phyloP scores from a whole-genome alignment of 2,113 vertebrate species.

The Lasiurus cinereus region DNA sequence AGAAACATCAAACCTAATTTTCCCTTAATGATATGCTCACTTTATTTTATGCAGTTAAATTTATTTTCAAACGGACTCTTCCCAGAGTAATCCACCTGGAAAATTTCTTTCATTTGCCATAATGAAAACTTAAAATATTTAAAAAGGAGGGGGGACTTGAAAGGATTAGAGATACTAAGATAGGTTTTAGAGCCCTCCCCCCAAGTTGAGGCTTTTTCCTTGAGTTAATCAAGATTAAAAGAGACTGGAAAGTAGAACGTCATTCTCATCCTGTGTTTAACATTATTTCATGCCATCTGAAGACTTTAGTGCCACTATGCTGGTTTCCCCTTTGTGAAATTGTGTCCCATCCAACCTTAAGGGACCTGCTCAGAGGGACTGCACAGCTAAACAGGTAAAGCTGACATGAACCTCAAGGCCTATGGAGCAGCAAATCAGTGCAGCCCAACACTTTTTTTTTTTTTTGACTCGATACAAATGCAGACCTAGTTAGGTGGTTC shows the following conservation, averaged over 20 bases:
- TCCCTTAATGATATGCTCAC: neutral
- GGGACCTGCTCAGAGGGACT: neutral
- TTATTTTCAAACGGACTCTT: conserved; percentile 41
- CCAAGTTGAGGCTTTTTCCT: neutral
- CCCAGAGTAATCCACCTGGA: neutral
- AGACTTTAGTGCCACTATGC: neutral
- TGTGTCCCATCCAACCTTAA: neutral
- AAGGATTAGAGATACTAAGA: neutral
- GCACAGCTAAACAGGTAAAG: neutral
- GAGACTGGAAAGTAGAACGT: neutral
- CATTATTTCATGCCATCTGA: neutral
- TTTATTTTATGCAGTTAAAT: neutral
- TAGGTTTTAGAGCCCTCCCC: neutral
- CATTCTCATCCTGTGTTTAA: neutral
- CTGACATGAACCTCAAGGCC: neutral
- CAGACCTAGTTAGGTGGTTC: neutral
- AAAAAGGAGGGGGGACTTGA: neutral
- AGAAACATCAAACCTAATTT: neutral
- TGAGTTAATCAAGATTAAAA: neutral
- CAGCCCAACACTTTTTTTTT: conserved; percentile 33
- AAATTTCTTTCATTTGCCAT: neutral
- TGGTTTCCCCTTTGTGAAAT: neutral
- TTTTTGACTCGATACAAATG: neutral
- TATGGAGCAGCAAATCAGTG: neutral
- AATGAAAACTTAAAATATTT: conserved; percentile 13